Base-by-base conservation (phyloP, 2,113 vertebrate species). In the Bos indicus region DNA sequence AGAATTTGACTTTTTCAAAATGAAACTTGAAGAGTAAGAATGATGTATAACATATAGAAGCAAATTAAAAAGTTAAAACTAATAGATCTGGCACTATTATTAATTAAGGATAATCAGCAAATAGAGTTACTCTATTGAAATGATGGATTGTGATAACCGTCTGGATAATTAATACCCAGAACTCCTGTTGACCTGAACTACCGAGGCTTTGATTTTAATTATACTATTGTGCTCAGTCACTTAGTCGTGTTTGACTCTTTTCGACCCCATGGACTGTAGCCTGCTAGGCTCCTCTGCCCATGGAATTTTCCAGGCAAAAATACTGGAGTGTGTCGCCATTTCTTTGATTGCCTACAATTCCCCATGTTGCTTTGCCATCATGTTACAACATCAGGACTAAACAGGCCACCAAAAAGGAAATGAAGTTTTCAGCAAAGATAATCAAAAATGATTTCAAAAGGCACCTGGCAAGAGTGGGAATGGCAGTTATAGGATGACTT, bases 61-160 rank as follows among this genome's bases (percentile, higher is more conserved):
- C 51, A 97, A 89, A 97, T 94, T 90, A 77, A 95, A 89, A 97
- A 88, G 59, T 86, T 88, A 46, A 78, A 96, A 83, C 23, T 46
- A 96, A 90, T 89, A 85, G 78, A 94, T 90, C 21, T 95, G 59
- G 57, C 40, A 89, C 54, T 56, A 36, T 56, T 94, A 80, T 88
- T 98, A 97, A 96, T 97, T 97, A 92, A 89, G 54, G 36, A 33
- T 64, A 91, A 97, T 97, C 96, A 93, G 80, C n/a, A 26, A 91
- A 92, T 78, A 97, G 46, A 36, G 15, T 94, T 57, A 94, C 43
- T 71, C 56, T 94, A 46, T 84, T 94, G 67, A 89, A 96, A 95
- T 87, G 86, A 97, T 92, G 26, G 94, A 51, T 84, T 64, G 88
- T 94, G 48, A 85, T 83, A 89, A 94, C n/a, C 54, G 11, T 96